phyloP scores from a whole-genome alignment of 2,888 invertebrate genomes.

The Coelopa pilipes region DNA sequence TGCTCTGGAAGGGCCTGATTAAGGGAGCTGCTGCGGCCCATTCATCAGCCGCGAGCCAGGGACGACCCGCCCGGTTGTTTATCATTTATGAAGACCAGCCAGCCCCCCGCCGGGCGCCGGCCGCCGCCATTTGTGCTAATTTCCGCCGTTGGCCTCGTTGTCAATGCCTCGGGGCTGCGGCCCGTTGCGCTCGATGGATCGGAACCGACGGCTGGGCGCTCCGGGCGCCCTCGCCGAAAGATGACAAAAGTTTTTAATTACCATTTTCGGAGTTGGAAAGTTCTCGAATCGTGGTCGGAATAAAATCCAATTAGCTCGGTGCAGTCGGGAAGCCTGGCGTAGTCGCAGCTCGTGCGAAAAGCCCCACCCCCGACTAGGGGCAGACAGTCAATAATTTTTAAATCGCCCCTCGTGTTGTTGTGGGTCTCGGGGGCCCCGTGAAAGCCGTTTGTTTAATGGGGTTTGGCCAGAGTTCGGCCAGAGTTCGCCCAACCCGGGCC shows the following conservation, averaged over 20 bases:
- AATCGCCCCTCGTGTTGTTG: not conserved
- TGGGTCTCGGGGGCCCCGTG: not conserved
- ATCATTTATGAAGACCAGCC: constrained; percentile 2
- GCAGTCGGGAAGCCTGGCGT: not conserved
- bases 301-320: constrained; percentile 30
- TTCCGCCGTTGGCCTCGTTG: constrained; percentile 4
- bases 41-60: not conserved
- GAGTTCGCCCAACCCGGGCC: too few relatives aligned
- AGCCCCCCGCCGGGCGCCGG: not conserved
- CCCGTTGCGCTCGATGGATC: constrained; percentile 12
- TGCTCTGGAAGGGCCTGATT: too few relatives aligned
- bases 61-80: constrained; percentile 1
- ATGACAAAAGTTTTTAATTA: constrained; percentile 63
- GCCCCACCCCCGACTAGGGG: too few relatives aligned
- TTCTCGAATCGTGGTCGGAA: constrained; percentile 24
- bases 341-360: not conserved
- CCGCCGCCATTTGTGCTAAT: not conserved
- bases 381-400: not conserved
- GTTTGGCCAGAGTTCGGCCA: too few relatives aligned
- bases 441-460: too few relatives aligned
- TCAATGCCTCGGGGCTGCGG: not conserved
- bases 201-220: constrained; percentile 20
- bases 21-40: not conserved
- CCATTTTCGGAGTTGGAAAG: constrained; percentile 42
- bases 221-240: constrained; percentile 18